These are phyloP conservation scores for Mellivora capensis DNA, from an alignment of 2,113 vertebrate species.

Conservation along the genomic window DNA sequence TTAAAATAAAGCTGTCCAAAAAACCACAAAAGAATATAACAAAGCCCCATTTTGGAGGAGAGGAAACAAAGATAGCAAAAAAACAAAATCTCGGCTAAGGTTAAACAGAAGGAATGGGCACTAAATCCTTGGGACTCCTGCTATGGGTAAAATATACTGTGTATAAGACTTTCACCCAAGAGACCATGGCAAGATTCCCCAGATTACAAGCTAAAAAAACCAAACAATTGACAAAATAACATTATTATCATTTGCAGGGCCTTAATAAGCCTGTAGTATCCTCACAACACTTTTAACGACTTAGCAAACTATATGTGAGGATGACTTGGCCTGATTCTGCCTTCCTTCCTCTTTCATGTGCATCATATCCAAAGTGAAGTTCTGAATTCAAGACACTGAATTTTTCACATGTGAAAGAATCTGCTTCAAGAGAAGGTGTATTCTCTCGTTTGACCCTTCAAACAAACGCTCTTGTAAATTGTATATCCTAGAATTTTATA, in stretches of 20 bases:
- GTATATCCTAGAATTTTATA: background rate
- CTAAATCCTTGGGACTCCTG: background rate
- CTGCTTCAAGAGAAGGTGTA: background rate
- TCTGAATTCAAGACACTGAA: background rate
- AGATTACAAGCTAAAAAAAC: background rate
- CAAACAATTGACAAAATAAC: background rate
- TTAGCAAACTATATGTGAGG: background rate
- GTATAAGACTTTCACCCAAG: background rate
- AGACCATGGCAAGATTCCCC: background rate
- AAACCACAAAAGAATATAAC: background rate
- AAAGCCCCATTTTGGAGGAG: background rate
- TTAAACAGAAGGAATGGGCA: background rate
- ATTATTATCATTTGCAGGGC: background rate
- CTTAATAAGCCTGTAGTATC: background rate
- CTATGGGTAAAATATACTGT: background rate
- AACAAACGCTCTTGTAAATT: background rate
- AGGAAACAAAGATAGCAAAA: background rate
- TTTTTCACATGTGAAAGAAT: background rate
- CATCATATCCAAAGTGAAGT: background rate
- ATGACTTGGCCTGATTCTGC: background rate
- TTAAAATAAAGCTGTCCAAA: background rate
- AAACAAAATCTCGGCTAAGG: background rate
- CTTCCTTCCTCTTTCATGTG: background rate
- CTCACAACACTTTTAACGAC: background rate
- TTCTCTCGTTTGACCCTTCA: background rate